Percentiles rank a stretch among this genome's conserved stretches.
These are phyloP conservation scores for Drosophila pseudoananassae DNA, from an alignment of 1,140 invertebrate species.

Conservation along the genomic window DNA sequence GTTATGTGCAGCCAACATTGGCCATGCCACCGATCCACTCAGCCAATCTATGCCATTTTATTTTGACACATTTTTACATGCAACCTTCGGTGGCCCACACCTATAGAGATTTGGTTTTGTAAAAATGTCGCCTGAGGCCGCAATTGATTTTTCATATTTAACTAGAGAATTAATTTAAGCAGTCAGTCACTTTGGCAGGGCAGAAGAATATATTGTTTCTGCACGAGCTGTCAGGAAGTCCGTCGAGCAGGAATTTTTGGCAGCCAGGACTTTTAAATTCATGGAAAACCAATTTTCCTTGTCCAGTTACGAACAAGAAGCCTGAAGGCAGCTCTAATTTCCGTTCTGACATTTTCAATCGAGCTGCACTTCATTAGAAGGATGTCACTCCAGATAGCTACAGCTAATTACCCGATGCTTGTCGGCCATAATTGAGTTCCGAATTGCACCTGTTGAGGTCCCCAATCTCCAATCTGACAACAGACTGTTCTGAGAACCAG, in stretches of 20 bases:
- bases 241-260: neutral
- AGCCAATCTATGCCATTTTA: constrained; percentile 12
- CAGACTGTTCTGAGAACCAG: constrained; percentile 4
- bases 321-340: neutral
- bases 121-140: neutral
- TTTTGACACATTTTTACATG: constrained; percentile 36
- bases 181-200: neutral
- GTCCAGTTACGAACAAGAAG: constrained; percentile 4
- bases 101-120: neutral
- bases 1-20: constrained; percentile 59
- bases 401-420: constrained; percentile 34
- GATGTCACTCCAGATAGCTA: constrained; percentile 27
- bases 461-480: constrained; percentile 23
- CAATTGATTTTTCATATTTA: constrained; percentile 35
- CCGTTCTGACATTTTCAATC: constrained; percentile 31
- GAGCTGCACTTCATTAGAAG: constrained; percentile 28
- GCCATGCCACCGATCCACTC: constrained; percentile 7
- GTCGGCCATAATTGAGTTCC: constrained; percentile 45
- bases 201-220: neutral
- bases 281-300: constrained; percentile 3
- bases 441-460: constrained; percentile 40
- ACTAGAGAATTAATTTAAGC: constrained; percentile 5
- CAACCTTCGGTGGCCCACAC: neutral
- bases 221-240: constrained; percentile 4
- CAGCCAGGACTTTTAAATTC: neutral